Evolutionary conservation across 2,797 vertebrate species (phyloP).

Genomic region (Pangasius krempfi): DNA sequence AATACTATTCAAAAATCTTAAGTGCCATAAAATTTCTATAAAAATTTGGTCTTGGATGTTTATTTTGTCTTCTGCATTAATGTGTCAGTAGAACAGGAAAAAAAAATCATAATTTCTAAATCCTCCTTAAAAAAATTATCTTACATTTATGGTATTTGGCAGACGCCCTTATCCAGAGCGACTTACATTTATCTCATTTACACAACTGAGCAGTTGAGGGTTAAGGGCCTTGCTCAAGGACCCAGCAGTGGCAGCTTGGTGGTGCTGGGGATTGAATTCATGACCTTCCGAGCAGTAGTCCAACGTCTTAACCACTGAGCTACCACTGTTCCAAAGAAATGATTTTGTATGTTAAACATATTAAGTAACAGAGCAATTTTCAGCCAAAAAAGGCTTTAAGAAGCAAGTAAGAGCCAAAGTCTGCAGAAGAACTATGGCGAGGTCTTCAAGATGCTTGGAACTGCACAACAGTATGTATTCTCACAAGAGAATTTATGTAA

Average conservation of each 20-base stretch:
- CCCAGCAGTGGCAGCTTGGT: too few species aligned
- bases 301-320: too few species aligned
- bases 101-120: background rate
- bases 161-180: too few species aligned
- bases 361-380: background rate
- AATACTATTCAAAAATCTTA: background rate
- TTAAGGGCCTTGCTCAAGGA: too few species aligned
- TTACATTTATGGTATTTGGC: too few species aligned
- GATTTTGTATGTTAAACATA: background rate
- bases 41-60: background rate
- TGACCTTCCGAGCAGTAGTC: too few species aligned
- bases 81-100: background rate
- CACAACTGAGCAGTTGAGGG: too few species aligned
- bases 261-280: too few species aligned
- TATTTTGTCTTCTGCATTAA: background rate
- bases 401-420: background rate
- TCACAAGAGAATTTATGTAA: background rate
- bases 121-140: background rate
- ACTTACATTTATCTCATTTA: too few species aligned
- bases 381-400: background rate
- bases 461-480: background rate
- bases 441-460: background rate
- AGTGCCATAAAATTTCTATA: background rate
- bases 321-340: background rate
- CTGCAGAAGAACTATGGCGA: background rate